Base-by-base conservation (phyloP, 1,140 invertebrate genomes). In the Aphelenchoides avenae region DNA sequence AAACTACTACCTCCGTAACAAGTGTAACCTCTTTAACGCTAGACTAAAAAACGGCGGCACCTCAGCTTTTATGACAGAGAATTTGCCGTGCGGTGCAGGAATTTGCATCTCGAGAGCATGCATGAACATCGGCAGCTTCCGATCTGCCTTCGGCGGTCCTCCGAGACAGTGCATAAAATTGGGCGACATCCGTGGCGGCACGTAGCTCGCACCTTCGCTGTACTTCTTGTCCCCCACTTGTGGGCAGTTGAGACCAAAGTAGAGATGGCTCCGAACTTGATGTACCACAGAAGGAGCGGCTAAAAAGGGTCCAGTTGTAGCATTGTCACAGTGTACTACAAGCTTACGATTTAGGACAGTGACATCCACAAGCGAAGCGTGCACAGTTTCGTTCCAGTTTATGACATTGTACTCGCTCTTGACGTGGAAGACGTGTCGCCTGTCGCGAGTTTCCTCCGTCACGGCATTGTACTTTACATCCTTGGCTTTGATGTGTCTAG, bases 61-160 rank as follows among this genome's bases (percentile, higher is more conserved):
- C 55, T 54, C 52, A 18, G 52, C 52, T n/a, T 51, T 30, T 11
- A 54, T 53, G 34, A 54, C 24, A 11, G 11, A 15, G 55, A 52
- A 53, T 31, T 48, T 20, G n/a, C 52, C 27, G 11, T 22, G 15
- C 2, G 26, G 33, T 13, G 22, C 24, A 13, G 54, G 54, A 11
- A 56, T 13, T 40, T 56, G 54, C n/a, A 61, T 37, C 15, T 61
- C 50, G 0, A 20, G 33, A 7, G 34, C 20, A 22, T 56, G 54
- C 30, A 56, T 61, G 24, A 56, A 56, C 51, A 56, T 56, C 9
- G 54, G 54, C 22, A 56, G 26, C 29, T 56, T 31, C n/a, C 54
- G 55, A 36, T 13, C 13, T 36, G 13, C 34, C 18, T 36, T 36
- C 34, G 13, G 13, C 13, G 13, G 34, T 36, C 18, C 43, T 18